Conservation (phyloP, 2,888 invertebrate species). For the Nebria salina region DNA sequence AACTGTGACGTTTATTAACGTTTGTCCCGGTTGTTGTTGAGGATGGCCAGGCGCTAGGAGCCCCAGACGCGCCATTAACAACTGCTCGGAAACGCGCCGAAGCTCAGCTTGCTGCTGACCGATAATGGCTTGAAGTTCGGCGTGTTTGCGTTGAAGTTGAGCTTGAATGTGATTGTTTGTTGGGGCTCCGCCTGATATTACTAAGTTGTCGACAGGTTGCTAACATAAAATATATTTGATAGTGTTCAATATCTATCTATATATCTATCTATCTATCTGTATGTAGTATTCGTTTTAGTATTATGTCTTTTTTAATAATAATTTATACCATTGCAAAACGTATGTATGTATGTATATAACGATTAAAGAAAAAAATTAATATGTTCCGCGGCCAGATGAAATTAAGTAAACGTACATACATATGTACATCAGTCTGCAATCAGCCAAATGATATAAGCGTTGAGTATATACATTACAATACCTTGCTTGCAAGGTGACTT, state of each 20-base stretch:
- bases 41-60: conserved; percentile 62
- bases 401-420: too few relatives aligned
- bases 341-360: too few relatives aligned
- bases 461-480: too few relatives aligned
- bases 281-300: neutral
- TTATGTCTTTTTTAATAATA: too few relatives aligned
- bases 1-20: conserved; percentile 44
- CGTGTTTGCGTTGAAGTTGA: conserved; percentile 83
- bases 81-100: conserved; percentile 85
- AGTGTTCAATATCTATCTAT: neutral
- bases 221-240: conserved; percentile 29
- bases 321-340: too few relatives aligned
- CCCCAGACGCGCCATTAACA: conserved; percentile 83
- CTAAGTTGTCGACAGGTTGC: conserved; percentile 60
- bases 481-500: too few relatives aligned
- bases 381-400: too few relatives aligned
- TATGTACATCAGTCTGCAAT: too few relatives aligned
- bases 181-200: conserved; percentile 66
- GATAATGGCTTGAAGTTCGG: conserved; percentile 85
- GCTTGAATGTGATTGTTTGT: conserved; percentile 68
- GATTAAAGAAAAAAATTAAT: too few relatives aligned
- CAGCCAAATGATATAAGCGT: too few relatives aligned
- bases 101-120: conserved; percentile 88
- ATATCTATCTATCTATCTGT: too few relatives aligned
- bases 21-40: conserved; percentile 50